Evolutionary conservation across 2,888 invertebrate genomes (phyloP), one percentile per base, ranked within the genome.

Genomic region (Acleris laterana): DNA sequence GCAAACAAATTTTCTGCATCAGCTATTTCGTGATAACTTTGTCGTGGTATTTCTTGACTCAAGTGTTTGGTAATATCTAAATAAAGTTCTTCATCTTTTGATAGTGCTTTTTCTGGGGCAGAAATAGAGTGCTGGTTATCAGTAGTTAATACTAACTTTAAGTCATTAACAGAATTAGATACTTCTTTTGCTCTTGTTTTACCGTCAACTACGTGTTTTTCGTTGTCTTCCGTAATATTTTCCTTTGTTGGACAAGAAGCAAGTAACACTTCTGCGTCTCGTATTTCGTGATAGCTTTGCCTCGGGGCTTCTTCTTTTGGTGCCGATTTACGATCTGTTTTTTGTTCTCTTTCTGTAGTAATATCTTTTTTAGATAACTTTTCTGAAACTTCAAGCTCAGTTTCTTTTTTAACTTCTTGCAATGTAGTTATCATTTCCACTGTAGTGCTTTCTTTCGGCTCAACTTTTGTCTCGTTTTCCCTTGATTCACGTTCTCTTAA

Each of bases 21-120:
- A 63, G 59, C 50, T 25, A 85, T 76, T 66, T 88, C 85, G 48
- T 83, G 74, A 73, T 86, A 83, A 68, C 76, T 81, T 51, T 81
- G 76, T 9, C 72, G 76, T 13, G 79, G 79, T 20, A 68, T 69
- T 71, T 84, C 80, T 25, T 77, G 74, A 55, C 61, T 68, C 61
- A 77, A 69, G 19, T 28, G 49, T 17, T 16, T 22, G 2, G 19
- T 22, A 32, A 44, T 7, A 22, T 49, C 19, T 19, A 17, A 11
- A 50, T 22, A n/a, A 4, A 19, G 2, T 28, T 64, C 59, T 25
- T 53, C 28, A 50, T n/a, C 46, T 46, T 44, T 13, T 46, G 13
- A 7, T 25, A 11, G 17, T 17, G n/a, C 5, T 17, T 32, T 52
- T 11, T n/a, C 7, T 50, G 16, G 7, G 44, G 46, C 52, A 17